Conservation (phyloP, 2,888 invertebrate species). For the Synergus laeviventris region DNA sequence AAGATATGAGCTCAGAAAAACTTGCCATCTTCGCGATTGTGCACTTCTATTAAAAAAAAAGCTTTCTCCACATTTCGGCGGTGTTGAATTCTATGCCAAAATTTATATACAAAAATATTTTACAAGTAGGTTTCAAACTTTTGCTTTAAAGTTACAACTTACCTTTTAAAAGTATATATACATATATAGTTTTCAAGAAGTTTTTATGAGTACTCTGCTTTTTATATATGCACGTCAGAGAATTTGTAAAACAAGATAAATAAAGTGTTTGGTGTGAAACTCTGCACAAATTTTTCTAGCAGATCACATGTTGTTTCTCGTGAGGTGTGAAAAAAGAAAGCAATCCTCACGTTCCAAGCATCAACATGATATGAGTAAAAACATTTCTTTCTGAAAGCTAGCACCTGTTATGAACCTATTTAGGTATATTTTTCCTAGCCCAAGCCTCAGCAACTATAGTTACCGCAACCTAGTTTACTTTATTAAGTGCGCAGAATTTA, state of each 20-base stretch:
- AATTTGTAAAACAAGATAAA: not conserved
- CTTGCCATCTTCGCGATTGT: too few species aligned
- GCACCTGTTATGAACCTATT: constrained; percentile 26
- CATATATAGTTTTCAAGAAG: not conserved
- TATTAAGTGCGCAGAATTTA: too few species aligned
- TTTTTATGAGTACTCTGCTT: not conserved
- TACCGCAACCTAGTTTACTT: constrained; percentile 15
- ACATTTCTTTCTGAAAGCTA: not conserved
- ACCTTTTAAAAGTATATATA: not conserved
- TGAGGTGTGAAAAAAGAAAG: constrained; percentile 17
- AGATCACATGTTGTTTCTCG: constrained; percentile 16
- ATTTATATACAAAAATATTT: not conserved
- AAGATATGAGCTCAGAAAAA: too few species aligned
- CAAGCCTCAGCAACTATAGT: not conserved
- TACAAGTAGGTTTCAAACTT: too few species aligned
- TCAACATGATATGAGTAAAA: not conserved
- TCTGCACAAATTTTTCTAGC: not conserved
- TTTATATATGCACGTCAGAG: not conserved
- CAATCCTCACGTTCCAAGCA: not conserved
- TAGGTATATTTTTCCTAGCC: not conserved
- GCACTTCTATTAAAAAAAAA: too few species aligned
- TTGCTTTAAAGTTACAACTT: not conserved
- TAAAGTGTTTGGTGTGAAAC: not conserved
- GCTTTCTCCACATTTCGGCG: too few species aligned
- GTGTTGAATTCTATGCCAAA: too few species aligned